Conservation (phyloP, 2,888 invertebrate species). For the Meteorus colon region DNA sequence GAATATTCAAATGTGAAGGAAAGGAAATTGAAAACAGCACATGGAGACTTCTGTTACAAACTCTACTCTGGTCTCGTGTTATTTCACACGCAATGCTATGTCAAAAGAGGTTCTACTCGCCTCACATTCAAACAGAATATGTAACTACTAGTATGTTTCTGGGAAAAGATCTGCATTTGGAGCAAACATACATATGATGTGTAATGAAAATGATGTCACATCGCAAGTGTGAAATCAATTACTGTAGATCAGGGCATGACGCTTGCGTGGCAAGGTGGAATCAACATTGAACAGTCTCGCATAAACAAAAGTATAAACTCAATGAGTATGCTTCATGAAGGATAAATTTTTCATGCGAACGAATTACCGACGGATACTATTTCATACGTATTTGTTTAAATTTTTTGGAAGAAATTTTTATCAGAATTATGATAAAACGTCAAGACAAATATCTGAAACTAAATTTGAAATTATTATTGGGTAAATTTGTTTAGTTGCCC, state of each 20-base stretch:
- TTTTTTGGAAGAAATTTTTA: constrained; percentile 22
- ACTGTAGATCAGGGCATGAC: constrained; percentile 19
- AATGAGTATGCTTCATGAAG: background rate
- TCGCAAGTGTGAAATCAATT: constrained; percentile 30
- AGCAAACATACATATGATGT: background rate
- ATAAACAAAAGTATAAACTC: background rate
- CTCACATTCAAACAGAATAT: too few relatives aligned
- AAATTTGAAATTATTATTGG: background rate
- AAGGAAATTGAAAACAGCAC: background rate
- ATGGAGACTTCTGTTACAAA: background rate
- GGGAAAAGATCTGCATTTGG: background rate
- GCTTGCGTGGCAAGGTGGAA: constrained; percentile 36
- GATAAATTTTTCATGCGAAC: background rate
- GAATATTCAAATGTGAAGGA: background rate
- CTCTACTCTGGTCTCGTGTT: background rate
- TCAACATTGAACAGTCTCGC: constrained; percentile 24
- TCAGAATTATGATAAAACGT: constrained; percentile 12
- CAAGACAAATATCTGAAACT: background rate
- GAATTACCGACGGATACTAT: background rate
- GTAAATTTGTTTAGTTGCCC: background rate
- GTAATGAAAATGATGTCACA: background rate
- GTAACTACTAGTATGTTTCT: too few relatives aligned
- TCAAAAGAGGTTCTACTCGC: too few relatives aligned
- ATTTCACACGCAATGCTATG: background rate
- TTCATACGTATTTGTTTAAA: constrained; percentile 20